phyloP scores from a whole-genome alignment of 2,888 invertebrate species.

The Melangyna quadrimaculata region DNA sequence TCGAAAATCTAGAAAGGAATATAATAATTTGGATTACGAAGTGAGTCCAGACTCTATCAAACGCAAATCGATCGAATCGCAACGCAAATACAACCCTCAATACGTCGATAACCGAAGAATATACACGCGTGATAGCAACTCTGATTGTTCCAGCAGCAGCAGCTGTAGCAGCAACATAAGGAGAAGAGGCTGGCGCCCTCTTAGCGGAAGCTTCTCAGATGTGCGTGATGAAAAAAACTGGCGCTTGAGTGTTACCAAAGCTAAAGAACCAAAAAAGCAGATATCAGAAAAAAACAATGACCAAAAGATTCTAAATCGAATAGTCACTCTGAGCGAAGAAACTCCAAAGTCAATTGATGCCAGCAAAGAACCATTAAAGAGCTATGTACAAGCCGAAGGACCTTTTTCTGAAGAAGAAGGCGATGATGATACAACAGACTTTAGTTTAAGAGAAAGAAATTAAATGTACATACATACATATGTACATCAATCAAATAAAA shows the following conservation, averaged over 20 bases:
- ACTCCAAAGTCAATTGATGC: not conserved
- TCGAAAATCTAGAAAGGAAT: not conserved
- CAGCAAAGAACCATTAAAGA: not conserved
- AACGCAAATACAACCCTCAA: not conserved
- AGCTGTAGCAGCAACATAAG: not conserved
- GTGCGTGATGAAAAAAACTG: conserved; percentile 28
- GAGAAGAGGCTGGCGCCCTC: conserved; percentile 17
- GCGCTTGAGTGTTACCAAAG: conserved; percentile 7
- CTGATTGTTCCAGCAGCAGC: not conserved
- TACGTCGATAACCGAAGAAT: not conserved
- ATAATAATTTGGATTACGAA: not conserved
- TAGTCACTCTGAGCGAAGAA: not conserved
- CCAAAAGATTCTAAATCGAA: not conserved
- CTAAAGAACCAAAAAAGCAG: not conserved
- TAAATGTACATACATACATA: too few relatives aligned
- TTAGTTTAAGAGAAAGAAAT: not conserved
- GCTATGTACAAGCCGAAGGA: conserved; percentile 51
- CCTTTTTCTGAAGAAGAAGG: conserved; percentile 45
- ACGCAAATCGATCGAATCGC: not conserved
- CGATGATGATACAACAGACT: conserved; percentile 37
- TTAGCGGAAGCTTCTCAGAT: not conserved
- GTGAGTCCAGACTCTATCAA: not conserved
- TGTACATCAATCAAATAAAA: too few relatives aligned
- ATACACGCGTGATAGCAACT: not conserved
- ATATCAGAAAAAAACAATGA: not conserved